Percentiles rank a stretch among this genome's conserved stretches.
These are phyloP conservation scores for Triplophysa siluroides DNA, from an alignment of 2,113 vertebrate genomes.

Conservation along the genomic window DNA sequence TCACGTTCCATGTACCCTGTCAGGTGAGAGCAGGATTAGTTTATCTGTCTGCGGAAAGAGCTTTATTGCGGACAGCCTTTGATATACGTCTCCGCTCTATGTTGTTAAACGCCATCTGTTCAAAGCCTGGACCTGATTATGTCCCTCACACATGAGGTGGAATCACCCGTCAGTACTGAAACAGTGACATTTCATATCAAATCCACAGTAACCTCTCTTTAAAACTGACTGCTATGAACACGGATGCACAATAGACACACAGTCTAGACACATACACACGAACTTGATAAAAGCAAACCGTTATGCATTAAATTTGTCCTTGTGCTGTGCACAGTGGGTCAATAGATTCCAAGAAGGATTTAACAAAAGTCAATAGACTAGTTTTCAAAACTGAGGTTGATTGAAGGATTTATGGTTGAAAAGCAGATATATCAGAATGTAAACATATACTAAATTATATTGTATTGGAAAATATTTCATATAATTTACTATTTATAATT, in stretches of 20 bases:
- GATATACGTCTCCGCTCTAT: conserved; percentile 52
- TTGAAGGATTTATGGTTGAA: not conserved
- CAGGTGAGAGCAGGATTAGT: conserved; percentile 23
- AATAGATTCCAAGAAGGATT: conserved; percentile 1
- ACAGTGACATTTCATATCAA: conserved; percentile 56
- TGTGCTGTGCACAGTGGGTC: not conserved
- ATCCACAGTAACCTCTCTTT: conserved; percentile 56
- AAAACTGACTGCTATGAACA: not conserved
- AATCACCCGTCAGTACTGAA: conserved; percentile 59
- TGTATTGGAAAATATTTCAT: too few relatives aligned
- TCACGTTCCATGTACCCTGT: not conserved
- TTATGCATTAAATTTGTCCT: conserved; percentile 6
- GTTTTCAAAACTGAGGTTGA: not conserved
- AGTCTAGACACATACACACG: not conserved
- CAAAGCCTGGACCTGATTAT: conserved; percentile 67
- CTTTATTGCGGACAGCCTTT: conserved; percentile 40
- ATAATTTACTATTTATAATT: too few relatives aligned
- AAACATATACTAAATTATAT: too few relatives aligned
- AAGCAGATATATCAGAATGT: not conserved
- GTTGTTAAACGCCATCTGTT: conserved; percentile 70
- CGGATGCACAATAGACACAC: not conserved
- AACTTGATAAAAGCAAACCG: not conserved
- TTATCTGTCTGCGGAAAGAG: conserved; percentile 25
- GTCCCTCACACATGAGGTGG: conserved; percentile 56
- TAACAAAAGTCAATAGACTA: conserved; percentile 12